phyloP scores from a whole-genome alignment of 2,888 invertebrate species.

The Acrobasis repandana region DNA sequence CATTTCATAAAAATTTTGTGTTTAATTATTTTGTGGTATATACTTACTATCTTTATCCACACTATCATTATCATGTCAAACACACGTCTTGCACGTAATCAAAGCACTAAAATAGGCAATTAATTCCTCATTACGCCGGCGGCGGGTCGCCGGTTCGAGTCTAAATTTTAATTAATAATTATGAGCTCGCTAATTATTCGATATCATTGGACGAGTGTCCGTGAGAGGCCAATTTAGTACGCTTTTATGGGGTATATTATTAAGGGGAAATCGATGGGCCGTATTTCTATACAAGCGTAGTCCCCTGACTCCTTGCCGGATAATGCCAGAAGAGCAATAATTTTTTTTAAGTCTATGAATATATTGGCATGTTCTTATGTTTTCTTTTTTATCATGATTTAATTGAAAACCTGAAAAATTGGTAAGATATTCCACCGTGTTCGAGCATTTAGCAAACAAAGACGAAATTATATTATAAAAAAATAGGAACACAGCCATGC shows the following conservation, averaged over 20 bases:
- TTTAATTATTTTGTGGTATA: too few relatives aligned
- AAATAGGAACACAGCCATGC: too few relatives aligned
- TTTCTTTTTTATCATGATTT: too few relatives aligned
- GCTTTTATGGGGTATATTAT: neutral
- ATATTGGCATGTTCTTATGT: too few relatives aligned
- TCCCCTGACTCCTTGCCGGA: too few relatives aligned
- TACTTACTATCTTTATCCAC: neutral
- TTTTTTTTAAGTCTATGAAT: too few relatives aligned
- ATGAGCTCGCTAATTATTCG: constrained; percentile 26
- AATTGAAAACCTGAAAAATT: too few relatives aligned
- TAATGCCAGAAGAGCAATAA: too few relatives aligned
- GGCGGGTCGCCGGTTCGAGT: constrained; percentile 27
- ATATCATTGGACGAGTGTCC: constrained; percentile 18
- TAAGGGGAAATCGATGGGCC: neutral
- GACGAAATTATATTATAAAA: too few relatives aligned
- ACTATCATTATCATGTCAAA: constrained; percentile 10
- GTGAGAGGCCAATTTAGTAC: neutral
- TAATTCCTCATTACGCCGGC: constrained; percentile 36
- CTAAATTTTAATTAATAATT: constrained; percentile 40
- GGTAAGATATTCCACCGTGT: too few relatives aligned
- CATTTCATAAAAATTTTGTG: too few relatives aligned
- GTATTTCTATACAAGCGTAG: neutral
- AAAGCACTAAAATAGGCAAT: constrained; percentile 37
- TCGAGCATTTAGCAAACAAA: too few relatives aligned
- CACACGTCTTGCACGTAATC: constrained; percentile 28